phyloP scores from a whole-genome alignment of 2,888 invertebrate species.

The Labia minor region DNA sequence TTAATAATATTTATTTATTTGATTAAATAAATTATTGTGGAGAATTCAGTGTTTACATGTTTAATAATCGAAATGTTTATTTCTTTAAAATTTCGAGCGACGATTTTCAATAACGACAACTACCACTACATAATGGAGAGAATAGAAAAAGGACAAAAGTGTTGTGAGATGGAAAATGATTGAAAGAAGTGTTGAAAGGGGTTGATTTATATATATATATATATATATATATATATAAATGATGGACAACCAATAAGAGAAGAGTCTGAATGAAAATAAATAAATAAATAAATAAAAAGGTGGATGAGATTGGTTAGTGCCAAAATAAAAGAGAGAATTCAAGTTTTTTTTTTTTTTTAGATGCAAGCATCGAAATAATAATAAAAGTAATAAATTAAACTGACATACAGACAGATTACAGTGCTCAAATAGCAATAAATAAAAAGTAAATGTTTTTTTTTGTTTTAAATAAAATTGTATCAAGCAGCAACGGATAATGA shows the following conservation, averaged over 20 bases:
- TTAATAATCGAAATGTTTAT: no score
- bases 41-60: no score
- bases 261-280: background rate
- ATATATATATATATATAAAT: no score
- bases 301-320: background rate
- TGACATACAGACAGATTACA: background rate
- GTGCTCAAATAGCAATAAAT: background rate
- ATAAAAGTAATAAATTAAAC: no score
- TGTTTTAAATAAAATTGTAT: no score
- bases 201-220: background rate
- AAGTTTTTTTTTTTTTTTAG: no score
- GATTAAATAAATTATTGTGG: background rate
- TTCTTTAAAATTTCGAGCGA: background rate
- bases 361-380: background rate
- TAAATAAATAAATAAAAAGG: background rate
- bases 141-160: background rate
- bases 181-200: background rate
- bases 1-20: background rate
- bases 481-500: no score
- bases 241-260: background rate
- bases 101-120: background rate
- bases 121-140: constrained; percentile 1
- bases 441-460: background rate
- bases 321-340: no score
- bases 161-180: background rate